phyloP scores from a whole-genome alignment of 23 tunicate genomes.

The Corella eumyota region DNA sequence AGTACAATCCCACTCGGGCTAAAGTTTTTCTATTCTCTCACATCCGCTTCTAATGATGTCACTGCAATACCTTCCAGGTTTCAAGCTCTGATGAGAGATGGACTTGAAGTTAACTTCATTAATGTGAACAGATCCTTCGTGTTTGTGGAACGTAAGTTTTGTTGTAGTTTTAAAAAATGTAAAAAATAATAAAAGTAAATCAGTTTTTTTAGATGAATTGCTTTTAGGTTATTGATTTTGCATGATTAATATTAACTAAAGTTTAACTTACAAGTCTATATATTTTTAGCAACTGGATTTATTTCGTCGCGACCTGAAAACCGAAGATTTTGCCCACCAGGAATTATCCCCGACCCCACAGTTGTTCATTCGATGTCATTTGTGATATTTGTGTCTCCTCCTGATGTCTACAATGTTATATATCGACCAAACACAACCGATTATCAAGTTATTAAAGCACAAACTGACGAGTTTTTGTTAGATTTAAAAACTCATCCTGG shows the following conservation, averaged over 20 bases:
- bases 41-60: conserved; percentile 19
- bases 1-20: conserved; percentile 17
- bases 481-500: conserved; percentile 1
- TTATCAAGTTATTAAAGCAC: background rate
- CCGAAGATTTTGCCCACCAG: conserved; percentile 17
- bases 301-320: conserved; percentile 14
- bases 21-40: conserved; percentile 3
- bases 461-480: conserved; percentile 14
- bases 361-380: conserved; percentile 10
- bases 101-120: conserved; percentile 13
- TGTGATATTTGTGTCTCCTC: conserved; percentile 32
- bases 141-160: conserved; percentile 7
- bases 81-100: conserved; percentile 5
- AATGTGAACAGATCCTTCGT: conserved; percentile 22
- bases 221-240: background rate
- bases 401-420: conserved; percentile 35
- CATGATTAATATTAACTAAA: too few relatives aligned
- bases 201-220: too few relatives aligned
- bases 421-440: conserved; percentile 20
- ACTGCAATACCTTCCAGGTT: conserved; percentile 13
- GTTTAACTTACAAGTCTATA: too few relatives aligned
- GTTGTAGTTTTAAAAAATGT: background rate
- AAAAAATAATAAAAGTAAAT: background rate
- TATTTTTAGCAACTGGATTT: conserved; percentile 53
- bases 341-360: background rate